phyloP scores from a whole-genome alignment of 2,113 vertebrate genomes.

The Marmota monax region DNA sequence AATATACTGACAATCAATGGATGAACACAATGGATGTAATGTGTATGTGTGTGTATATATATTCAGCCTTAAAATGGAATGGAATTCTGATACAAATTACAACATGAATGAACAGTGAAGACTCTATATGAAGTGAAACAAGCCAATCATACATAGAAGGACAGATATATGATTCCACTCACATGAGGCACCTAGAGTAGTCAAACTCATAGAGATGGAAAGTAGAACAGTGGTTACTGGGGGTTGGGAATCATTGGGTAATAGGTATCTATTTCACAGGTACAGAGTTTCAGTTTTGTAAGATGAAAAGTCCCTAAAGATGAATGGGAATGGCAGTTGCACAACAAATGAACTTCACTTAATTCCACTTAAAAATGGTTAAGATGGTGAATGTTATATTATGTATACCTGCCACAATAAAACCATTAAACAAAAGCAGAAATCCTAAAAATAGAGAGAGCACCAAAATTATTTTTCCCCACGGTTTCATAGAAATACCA shows the following conservation, averaged over 20 bases:
- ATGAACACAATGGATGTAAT: neutral
- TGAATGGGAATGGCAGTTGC: neutral
- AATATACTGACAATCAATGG: neutral
- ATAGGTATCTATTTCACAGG: neutral
- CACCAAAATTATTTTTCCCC: neutral
- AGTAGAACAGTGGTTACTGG: neutral
- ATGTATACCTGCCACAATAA: neutral
- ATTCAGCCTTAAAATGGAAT: slow-evolving; percentile 9
- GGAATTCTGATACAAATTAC: neutral
- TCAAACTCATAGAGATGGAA: neutral
- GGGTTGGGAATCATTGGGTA: neutral
- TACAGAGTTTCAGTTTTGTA: too few species aligned
- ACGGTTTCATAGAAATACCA: slow-evolving; percentile 27
- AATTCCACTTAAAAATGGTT: neutral
- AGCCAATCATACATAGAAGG: neutral
- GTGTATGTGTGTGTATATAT: neutral
- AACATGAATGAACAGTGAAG: neutral
- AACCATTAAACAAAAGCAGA: slow-evolving; percentile 10
- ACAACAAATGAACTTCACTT: neutral
- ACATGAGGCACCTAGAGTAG: neutral
- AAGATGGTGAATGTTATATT: neutral
- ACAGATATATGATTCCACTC: neutral
- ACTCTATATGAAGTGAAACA: neutral
- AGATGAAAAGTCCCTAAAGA: neutral
- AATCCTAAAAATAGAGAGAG: neutral